Evolutionary conservation across 1,140 invertebrate species (phyloP).

Genomic region (Drosophila kanapiae): DNA sequence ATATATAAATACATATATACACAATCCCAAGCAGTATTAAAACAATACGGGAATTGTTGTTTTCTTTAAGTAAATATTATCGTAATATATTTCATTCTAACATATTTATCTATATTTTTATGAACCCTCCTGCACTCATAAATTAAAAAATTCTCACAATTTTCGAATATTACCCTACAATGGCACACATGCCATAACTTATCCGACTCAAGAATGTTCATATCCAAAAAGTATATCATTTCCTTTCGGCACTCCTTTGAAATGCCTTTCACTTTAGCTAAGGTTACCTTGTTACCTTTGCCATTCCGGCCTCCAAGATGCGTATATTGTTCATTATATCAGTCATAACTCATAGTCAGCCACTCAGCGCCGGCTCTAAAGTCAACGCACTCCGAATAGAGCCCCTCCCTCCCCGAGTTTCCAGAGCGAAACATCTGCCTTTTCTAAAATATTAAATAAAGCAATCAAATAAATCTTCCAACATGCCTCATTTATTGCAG

Average conservation of each 20-base stretch:
- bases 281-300: constrained; percentile 35
- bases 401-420: neutral
- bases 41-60: neutral
- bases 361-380: constrained; percentile 52
- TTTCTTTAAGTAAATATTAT: neutral
- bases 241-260: constrained; percentile 23
- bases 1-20: no score
- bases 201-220: constrained; percentile 30
- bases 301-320: constrained; percentile 22
- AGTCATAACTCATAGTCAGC: constrained; percentile 75
- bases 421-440: constrained; percentile 71
- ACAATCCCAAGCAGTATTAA: no score
- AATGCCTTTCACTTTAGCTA: constrained; percentile 37
- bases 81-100: neutral
- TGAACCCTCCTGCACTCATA: neutral
- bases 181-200: constrained; percentile 46
- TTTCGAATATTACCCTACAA: constrained; percentile 4
- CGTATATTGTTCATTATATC: constrained; percentile 68
- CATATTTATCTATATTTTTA: neutral
- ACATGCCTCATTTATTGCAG: constrained; percentile 85
- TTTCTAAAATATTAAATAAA: constrained; percentile 83
- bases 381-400: constrained; percentile 28
- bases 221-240: constrained; percentile 41
- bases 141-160: constrained; percentile 20
- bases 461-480: constrained; percentile 85